Evolutionary conservation across 2,113 vertebrate genomes (phyloP).

Genomic region (Hydropotes inermis): DNA sequence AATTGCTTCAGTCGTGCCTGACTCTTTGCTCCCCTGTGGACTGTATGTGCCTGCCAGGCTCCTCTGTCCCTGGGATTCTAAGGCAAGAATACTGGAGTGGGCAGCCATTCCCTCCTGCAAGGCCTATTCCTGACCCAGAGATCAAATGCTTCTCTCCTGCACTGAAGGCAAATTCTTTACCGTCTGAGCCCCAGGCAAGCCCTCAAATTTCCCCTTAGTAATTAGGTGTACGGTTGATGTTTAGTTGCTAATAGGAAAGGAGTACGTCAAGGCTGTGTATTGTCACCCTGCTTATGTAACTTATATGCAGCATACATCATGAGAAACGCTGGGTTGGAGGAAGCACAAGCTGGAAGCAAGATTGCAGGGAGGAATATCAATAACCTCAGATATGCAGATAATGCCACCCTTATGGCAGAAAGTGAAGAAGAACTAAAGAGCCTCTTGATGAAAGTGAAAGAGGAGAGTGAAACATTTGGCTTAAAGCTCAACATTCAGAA

Average conservation of each 20-base stretch:
- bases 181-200: background rate
- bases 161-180: background rate
- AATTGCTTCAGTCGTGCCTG: background rate
- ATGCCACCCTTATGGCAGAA: background rate
- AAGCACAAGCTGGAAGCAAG: background rate
- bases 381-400: background rate
- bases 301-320: background rate
- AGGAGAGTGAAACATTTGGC: background rate
- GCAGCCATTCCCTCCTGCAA: background rate
- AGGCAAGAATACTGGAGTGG: background rate
- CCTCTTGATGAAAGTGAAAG: background rate
- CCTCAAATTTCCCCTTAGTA: background rate
- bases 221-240: background rate
- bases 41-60: background rate
- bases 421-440: background rate
- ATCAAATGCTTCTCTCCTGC: background rate
- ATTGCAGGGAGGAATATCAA: background rate
- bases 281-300: background rate
- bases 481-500: background rate
- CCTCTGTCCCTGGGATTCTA: background rate
- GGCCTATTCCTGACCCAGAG: background rate
- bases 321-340: background rate
- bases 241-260: background rate
- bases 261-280: background rate
- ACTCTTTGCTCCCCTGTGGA: background rate